Percentiles rank a stretch among this genome's conserved stretches.
phyloP scores from a whole-genome alignment of 2,797 vertebrate genomes.

The Pangasius krempfi region DNA sequence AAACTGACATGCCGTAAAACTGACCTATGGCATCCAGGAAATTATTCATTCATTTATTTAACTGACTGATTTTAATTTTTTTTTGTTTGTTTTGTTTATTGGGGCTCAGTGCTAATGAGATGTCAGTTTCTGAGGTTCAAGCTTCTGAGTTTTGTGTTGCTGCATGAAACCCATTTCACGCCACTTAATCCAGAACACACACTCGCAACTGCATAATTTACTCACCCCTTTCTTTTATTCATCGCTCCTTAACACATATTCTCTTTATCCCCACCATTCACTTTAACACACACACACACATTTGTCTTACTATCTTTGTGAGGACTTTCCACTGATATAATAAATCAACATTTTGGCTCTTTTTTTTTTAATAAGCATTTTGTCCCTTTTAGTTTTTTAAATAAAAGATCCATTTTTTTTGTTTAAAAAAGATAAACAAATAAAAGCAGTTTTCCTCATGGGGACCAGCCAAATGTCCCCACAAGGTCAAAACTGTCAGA shows the following conservation, averaged over 20 bases:
- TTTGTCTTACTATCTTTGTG: neutral
- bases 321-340: neutral
- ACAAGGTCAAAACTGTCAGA: neutral
- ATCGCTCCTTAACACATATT: neutral
- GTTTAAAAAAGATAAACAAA: neutral
- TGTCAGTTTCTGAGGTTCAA: neutral
- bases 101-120: neutral
- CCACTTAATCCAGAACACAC: neutral
- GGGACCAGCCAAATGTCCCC: neutral
- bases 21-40: neutral
- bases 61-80: neutral
- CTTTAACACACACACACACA: neutral
- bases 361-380: no score
- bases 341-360: no score
- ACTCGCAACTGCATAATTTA: neutral
- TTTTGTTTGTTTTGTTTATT: neutral
- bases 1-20: neutral
- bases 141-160: neutral
- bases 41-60: neutral
- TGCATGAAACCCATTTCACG: neutral
- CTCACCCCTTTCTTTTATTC: neutral
- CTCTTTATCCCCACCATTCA: neutral
- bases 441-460: neutral
- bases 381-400: neutral
- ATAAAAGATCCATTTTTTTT: neutral